phyloP scores from a whole-genome alignment of 2,113 vertebrate genomes.

The Vidua chalybeata region DNA sequence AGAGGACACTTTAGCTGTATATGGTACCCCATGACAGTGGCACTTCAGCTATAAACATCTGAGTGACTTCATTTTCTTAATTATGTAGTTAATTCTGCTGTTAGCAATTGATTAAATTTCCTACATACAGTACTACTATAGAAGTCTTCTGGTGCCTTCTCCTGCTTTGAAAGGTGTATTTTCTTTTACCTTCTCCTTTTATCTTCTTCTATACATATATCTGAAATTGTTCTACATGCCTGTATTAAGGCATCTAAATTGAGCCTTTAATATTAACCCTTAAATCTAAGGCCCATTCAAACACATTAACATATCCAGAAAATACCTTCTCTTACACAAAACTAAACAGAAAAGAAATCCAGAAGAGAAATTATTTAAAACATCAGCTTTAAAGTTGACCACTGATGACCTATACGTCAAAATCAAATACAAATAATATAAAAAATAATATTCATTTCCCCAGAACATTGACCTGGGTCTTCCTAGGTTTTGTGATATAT shows the following conservation, averaged over 20 bases:
- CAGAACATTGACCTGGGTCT: background rate
- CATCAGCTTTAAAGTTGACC: background rate
- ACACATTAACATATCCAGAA: background rate
- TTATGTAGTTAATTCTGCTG: background rate
- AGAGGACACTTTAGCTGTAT: background rate
- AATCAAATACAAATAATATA: background rate
- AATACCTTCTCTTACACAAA: background rate
- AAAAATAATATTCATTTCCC: background rate
- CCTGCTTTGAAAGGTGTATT: background rate
- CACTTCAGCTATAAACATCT: background rate
- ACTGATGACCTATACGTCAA: background rate
- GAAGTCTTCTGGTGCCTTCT: background rate
- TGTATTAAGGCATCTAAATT: background rate
- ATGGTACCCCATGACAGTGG: fast-evolving
- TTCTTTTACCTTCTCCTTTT: background rate
- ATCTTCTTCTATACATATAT: background rate
- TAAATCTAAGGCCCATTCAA: background rate
- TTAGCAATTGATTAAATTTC: background rate
- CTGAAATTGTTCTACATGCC: background rate
- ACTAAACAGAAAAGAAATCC: background rate
- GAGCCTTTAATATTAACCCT: background rate
- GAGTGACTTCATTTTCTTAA: background rate
- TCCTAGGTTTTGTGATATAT: background rate
- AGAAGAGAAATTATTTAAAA: background rate
- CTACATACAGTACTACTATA: background rate